A percentile compares a stretch with the other conserved stretches of the same genome.
These are phyloP conservation scores for Ophonus ardosiacus DNA, from an alignment of 2,888 invertebrate genomes.

Conservation along the genomic window DNA sequence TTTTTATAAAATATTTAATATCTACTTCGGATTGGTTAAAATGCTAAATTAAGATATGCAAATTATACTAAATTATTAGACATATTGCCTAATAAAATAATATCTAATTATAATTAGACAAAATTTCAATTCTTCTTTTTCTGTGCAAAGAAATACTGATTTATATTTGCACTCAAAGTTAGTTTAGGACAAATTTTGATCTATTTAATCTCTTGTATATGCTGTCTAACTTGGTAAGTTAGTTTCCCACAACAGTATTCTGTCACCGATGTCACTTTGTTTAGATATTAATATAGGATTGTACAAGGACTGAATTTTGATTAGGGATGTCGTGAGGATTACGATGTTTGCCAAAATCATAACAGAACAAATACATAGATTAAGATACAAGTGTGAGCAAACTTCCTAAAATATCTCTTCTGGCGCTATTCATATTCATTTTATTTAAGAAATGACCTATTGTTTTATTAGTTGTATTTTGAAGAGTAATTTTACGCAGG, in stretches of 20 bases:
- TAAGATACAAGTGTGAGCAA: neutral
- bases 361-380: neutral
- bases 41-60: no score
- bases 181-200: neutral
- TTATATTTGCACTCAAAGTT: no score
- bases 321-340: neutral
- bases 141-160: no score
- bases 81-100: no score
- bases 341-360: neutral
- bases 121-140: no score
- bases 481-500: neutral
- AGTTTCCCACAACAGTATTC: neutral
- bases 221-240: neutral
- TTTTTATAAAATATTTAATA: no score
- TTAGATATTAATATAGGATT: neutral
- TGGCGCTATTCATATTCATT: conserved; percentile 6
- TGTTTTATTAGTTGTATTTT: conserved; percentile 3
- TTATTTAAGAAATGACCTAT: neutral
- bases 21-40: no score
- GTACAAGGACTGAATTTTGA: conserved; percentile 1
- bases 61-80: no score
- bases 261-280: neutral
- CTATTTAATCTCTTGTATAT: neutral
- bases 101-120: no score
- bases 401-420: neutral